Percentiles rank a stretch among this genome's conserved stretches.
These are phyloP conservation scores for Alentia gelatinosa DNA, from an alignment of 2,888 invertebrate species.

Conservation along the genomic window DNA sequence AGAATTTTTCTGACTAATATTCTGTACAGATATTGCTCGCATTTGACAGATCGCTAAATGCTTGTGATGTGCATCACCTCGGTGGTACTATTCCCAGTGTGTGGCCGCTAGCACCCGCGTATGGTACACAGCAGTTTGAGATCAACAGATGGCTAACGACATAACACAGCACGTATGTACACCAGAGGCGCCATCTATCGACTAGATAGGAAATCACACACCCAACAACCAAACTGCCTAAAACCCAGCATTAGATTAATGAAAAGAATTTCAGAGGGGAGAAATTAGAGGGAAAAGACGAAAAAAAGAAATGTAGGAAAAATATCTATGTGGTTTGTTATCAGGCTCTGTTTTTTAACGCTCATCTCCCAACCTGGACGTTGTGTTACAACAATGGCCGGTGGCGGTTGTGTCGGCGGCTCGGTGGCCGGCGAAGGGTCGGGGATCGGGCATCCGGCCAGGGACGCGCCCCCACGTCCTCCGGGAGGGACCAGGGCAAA, in stretches of 20 bases:
- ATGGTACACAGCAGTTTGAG: neutral
- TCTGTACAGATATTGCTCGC: no score
- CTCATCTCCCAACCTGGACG: constrained; percentile 47
- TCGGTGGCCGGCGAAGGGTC: constrained; percentile 60
- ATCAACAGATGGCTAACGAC: constrained; percentile 30
- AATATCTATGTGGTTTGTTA: neutral
- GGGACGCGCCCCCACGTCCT: constrained; percentile 78
- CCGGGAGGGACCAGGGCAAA: constrained; percentile 85
- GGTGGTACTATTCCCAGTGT: neutral
- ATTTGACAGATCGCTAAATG: neutral
- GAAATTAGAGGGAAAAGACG: neutral
- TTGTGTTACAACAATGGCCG: constrained; percentile 9
- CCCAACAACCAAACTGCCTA: constrained; percentile 43
- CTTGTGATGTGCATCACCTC: no score
- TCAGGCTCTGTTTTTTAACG: constrained; percentile 13
- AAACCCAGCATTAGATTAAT: constrained; percentile 42
- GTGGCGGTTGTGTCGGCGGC: constrained; percentile 44
- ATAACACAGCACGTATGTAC: constrained; percentile 48
- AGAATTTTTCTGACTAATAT: no score
- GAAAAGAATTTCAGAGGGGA: neutral
- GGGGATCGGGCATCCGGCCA: constrained; percentile 73
- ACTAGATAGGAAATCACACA: constrained; percentile 37
- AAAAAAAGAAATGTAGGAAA: neutral
- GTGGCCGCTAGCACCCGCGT: neutral
- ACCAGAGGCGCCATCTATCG: constrained; percentile 42